Evolutionary conservation across 2,797 vertebrate genomes (phyloP).

Genomic region (Sciurus vulgaris): DNA sequence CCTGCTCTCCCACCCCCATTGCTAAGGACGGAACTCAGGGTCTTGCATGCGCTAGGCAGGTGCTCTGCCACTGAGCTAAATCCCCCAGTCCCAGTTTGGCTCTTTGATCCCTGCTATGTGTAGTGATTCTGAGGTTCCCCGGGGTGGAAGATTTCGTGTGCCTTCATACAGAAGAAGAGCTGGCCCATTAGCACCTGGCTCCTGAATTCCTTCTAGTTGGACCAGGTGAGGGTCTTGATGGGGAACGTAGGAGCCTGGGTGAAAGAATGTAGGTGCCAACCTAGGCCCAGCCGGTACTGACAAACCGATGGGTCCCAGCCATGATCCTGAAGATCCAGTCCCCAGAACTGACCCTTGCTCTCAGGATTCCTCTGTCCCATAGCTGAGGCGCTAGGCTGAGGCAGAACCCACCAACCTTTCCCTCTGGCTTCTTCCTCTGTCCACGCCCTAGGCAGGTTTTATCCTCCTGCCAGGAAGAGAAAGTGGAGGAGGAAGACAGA

Average conservation of each 20-base stretch:
- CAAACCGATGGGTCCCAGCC: not conserved
- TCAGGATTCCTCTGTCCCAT: not conserved
- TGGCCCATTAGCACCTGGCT: not conserved
- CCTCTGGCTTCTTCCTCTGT: not conserved
- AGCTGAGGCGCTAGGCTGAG: not conserved
- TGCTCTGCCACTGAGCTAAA: too few relatives aligned
- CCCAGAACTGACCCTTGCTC: not conserved
- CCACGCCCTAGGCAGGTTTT: not conserved
- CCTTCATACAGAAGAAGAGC: not conserved
- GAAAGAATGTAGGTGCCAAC: too few relatives aligned
- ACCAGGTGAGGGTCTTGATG: not conserved
- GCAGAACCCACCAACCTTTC: not conserved
- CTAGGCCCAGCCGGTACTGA: not conserved
- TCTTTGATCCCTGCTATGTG: not conserved
- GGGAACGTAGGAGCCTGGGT: fast-evolving
- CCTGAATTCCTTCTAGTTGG: not conserved
- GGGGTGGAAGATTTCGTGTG: not conserved
- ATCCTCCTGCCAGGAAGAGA: not conserved
- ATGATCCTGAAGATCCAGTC: not conserved
- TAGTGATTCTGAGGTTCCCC: not conserved
- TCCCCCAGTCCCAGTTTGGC: not conserved
- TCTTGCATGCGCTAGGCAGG: too few relatives aligned
- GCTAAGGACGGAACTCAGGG: too few relatives aligned
- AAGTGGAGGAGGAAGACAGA: not conserved
- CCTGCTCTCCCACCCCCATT: too few relatives aligned